phyloP scores from a whole-genome alignment of 2,113 vertebrate species.

The Sylvietta virens region DNA sequence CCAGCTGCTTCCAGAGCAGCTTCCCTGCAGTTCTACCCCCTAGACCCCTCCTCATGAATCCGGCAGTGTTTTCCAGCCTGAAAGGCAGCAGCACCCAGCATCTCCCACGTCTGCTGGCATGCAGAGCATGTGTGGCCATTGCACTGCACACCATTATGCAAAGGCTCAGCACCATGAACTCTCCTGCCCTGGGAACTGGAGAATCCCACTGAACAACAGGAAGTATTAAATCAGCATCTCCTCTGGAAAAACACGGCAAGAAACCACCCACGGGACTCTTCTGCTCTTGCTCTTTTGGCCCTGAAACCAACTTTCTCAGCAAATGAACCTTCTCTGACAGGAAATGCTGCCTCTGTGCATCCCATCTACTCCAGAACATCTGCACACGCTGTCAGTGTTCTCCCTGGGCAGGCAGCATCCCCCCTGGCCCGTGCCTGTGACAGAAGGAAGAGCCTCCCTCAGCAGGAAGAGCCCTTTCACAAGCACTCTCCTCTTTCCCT shows the following conservation, averaged over 20 bases:
- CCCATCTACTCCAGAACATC: background rate
- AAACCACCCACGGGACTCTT: background rate
- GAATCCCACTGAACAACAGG: conserved; percentile 32
- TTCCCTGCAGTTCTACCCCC: background rate
- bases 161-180: background rate
- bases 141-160: background rate
- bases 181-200: background rate
- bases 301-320: background rate
- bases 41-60: background rate
- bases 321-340: background rate
- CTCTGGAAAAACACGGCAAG: conserved; percentile 21
- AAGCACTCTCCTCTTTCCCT: background rate
- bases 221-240: conserved; percentile 42
- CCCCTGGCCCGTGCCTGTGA: background rate
- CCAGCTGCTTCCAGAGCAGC: background rate
- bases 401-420: background rate
- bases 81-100: background rate
- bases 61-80: background rate
- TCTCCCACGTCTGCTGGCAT: accelerated
- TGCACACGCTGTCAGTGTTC: background rate
- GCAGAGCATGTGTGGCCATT: accelerated
- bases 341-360: background rate
- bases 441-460: background rate
- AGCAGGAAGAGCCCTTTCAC: background rate
- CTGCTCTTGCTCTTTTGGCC: background rate